A percentile compares a stretch with the other conserved stretches of the same genome.
Conservation (phyloP, 2,113 vertebrate genomes). For the Labrus mixtus region DNA sequence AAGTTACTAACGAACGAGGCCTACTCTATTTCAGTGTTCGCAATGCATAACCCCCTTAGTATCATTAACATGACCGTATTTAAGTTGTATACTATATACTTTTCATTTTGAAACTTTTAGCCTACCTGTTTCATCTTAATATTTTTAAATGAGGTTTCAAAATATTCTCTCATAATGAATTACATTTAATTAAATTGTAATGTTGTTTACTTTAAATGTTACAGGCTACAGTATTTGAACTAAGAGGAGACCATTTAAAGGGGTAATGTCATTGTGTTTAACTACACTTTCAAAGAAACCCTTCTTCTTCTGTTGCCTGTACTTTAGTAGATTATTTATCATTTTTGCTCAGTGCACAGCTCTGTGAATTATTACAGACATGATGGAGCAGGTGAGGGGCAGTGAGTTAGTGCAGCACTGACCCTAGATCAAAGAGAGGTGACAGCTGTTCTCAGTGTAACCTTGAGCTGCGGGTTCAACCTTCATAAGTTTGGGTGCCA, state of each 20-base stretch:
- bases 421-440: constrained; percentile 54
- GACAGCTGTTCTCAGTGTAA: constrained; percentile 60
- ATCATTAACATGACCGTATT: too few relatives aligned
- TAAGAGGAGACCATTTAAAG: background rate
- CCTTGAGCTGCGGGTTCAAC: constrained; percentile 32
- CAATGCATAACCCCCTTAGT: too few relatives aligned
- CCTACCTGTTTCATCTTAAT: too few relatives aligned
- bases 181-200: too few relatives aligned
- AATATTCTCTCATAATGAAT: too few relatives aligned
- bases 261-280: background rate
- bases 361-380: constrained; percentile 54
- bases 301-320: background rate
- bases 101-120: too few relatives aligned
- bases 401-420: constrained; percentile 37
- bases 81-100: too few relatives aligned
- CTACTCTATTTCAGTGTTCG: too few relatives aligned
- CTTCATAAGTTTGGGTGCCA: constrained; percentile 28
- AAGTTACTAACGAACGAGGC: too few relatives aligned
- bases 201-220: background rate
- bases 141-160: too few relatives aligned
- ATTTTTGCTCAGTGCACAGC: constrained; percentile 11
- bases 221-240: background rate
- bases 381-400: constrained; percentile 65
- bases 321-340: constrained; percentile 15
- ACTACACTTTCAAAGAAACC: background rate